Base-by-base conservation (phyloP, 2,888 invertebrate genomes). In the Seira sanloemensis region DNA sequence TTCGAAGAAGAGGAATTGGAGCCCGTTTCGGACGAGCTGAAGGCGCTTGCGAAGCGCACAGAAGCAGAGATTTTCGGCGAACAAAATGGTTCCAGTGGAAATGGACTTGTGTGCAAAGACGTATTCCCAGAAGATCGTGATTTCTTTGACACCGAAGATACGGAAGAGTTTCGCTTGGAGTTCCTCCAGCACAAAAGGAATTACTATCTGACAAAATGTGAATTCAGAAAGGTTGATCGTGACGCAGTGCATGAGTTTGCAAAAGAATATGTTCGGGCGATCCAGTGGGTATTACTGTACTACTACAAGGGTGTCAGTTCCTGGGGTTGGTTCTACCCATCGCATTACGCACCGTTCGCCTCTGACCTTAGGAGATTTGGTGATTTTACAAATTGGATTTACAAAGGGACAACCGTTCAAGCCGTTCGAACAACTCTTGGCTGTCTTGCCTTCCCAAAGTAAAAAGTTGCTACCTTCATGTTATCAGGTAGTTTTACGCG, bases 251-350 rank as follows among this genome's bases (percentile, higher is more conserved):
- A 93, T 19, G 94, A 94, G 50, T 97, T 97, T 92, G 96, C 97
- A 0, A 94, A 95, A 90, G 95, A 96, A 72, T 99, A 98, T 91
- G 95, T 99, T 9, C 93, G 95, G 58, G 98, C 98, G 0, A 94
- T 99, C 71, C 98, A 99, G 90, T 99, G 99, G 99, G 97, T 97
- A 90, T 92, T 99, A 19, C 94, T 95, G 90, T 99, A 99, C 91
- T 99, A 99, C 91, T 99, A 98, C 92, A 95, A 97, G 90, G 99
- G 99, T 4, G 97, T 98, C 66, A 96, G 96, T 73, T 98, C 98
- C 0, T 99, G 99, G 99, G 96, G 97, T 27, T 99, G 99, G 99
- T 98, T 94, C 92, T 99, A 98, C 91, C 98, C 98, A 0, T 96
- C 97, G 90, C 98, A 99, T 91, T 99, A 99, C 91, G 96, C 98